Evolutionary conservation across 2,797 vertebrate species (phyloP).

Genomic region (Lutjanus argentimaculatus): DNA sequence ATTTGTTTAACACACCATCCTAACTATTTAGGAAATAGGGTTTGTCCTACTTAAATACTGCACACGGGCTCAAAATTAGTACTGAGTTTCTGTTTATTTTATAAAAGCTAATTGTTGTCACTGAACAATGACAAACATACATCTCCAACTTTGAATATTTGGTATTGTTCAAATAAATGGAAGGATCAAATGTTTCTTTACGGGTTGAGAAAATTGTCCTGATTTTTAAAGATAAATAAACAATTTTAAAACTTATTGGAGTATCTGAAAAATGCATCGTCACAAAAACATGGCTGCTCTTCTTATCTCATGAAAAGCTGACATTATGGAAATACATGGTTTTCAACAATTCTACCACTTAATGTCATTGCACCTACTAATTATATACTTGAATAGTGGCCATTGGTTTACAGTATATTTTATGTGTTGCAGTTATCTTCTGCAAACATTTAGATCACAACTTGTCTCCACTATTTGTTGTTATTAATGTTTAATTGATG

Average conservation of each 20-base stretch:
- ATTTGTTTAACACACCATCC: too few relatives aligned
- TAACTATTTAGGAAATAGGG: too few relatives aligned
- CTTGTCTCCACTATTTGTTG: neutral
- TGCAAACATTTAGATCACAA: neutral
- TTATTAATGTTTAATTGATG: neutral
- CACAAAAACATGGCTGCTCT: neutral
- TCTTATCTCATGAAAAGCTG: neutral
- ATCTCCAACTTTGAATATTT: neutral
- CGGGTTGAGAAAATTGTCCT: too few relatives aligned
- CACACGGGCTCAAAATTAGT: neutral
- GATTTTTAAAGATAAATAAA: neutral
- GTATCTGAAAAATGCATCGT: neutral
- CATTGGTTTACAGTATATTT: neutral
- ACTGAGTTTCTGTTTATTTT: neutral
- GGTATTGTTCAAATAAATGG: neutral
- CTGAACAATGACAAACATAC: neutral
- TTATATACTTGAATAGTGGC: neutral
- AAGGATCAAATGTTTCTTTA: neutral
- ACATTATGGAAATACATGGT: neutral
- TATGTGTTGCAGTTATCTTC: neutral
- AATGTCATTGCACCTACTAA: neutral
- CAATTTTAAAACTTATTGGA: neutral
- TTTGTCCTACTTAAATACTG: neutral
- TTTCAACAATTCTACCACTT: too few relatives aligned
- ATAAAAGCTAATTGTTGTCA: neutral